Conservation (phyloP, 2,797 vertebrate genomes). For the Urophycis tenuis region DNA sequence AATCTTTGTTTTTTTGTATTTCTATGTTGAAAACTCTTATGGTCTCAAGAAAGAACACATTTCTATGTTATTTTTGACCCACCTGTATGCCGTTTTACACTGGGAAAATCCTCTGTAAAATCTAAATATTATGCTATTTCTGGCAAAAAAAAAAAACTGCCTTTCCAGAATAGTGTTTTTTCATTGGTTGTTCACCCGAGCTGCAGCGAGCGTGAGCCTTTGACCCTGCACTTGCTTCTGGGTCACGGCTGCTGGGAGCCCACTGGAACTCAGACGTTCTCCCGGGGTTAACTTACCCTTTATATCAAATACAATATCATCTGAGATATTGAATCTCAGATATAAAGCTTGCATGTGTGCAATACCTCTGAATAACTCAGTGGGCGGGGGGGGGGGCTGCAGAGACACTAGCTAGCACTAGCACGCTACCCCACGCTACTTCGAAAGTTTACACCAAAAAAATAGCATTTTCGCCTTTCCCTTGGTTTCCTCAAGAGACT, state of each 20-base stretch:
- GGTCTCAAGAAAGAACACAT: too few species aligned
- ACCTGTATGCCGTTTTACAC: background rate
- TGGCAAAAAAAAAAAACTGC: background rate
- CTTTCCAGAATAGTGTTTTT: background rate
- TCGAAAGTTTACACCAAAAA: background rate
- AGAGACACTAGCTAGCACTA: background rate
- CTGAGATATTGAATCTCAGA: too few species aligned
- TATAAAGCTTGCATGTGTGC: too few species aligned
- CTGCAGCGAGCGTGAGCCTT: background rate
- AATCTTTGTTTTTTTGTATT: too few species aligned
- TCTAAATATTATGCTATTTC: too few species aligned
- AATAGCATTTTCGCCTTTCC: background rate
- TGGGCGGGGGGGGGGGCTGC: too few species aligned
- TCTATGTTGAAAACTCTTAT: background rate
- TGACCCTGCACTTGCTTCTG: background rate
- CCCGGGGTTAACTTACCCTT: background rate
- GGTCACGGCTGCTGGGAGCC: background rate
- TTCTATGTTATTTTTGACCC: background rate
- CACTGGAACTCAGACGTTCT: background rate
- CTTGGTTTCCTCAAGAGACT: background rate
- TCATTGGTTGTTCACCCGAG: background rate
- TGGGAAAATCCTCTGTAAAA: background rate
- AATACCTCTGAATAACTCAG: too few species aligned
- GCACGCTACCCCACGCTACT: background rate
- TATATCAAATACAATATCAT: too few species aligned